Conservation (phyloP, 2,888 invertebrate genomes). For the Netelia melanura region DNA sequence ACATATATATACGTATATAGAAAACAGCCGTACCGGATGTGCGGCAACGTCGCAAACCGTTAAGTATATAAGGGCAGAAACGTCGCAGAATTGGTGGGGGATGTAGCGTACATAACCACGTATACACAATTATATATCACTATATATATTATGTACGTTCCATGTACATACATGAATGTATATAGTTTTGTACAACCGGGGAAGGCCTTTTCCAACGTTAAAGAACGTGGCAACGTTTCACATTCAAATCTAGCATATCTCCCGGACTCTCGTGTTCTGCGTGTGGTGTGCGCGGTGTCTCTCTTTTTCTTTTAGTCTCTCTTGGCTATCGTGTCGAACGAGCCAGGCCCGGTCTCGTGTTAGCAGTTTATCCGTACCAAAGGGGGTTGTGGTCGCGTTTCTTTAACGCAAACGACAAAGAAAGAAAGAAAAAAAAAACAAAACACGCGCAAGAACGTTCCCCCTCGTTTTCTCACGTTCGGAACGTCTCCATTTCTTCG, state of each 20-base stretch:
- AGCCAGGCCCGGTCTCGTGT: conserved; percentile 15
- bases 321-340: conserved; percentile 35
- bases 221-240: conserved; percentile 83
- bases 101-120: conserved; percentile 31
- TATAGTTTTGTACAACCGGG: conserved; percentile 29
- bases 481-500: background rate
- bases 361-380: background rate
- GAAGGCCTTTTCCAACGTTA: conserved; percentile 70
- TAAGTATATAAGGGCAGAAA: conserved; percentile 79
- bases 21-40: conserved; percentile 78
- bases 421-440: no score
- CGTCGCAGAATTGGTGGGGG: conserved; percentile 61
- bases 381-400: no score
- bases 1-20: conserved; percentile 28
- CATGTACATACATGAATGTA: conserved; percentile 43
- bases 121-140: conserved; percentile 22
- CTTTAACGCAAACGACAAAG: no score
- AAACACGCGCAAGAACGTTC: no score
- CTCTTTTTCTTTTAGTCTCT: conserved; percentile 56
- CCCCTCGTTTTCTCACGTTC: background rate
- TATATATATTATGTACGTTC: conserved; percentile 22
- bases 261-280: conserved; percentile 74
- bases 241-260: conserved; percentile 82
- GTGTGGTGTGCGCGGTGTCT: conserved; percentile 1
- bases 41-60: conserved; percentile 84